These are phyloP conservation scores for Machimus rusticus DNA, from an alignment of 2,888 invertebrate genomes.

Conservation along the genomic window DNA sequence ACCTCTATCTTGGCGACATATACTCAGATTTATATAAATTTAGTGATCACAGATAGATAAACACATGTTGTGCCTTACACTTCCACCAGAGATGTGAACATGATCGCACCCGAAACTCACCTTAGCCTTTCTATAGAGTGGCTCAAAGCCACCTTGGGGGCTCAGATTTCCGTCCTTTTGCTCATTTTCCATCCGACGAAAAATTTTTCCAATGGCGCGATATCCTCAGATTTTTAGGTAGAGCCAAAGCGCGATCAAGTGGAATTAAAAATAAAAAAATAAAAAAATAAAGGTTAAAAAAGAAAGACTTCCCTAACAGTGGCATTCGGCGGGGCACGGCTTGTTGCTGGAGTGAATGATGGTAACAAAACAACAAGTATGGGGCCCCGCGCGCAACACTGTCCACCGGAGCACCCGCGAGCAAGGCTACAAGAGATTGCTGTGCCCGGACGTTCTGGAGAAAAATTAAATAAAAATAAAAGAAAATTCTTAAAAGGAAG, in stretches of 20 bases:
- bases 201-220: not conserved
- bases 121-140: not conserved
- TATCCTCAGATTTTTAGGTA: not conserved
- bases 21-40: conserved; percentile 38
- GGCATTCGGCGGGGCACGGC: conserved; percentile 5
- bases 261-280: not conserved
- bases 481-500: not conserved
- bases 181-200: not conserved
- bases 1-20: not conserved
- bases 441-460: not conserved
- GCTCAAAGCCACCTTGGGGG: not conserved
- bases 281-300: not conserved
- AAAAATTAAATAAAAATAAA: not conserved
- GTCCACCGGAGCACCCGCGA: not conserved
- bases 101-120: conserved; percentile 37
- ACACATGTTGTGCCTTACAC: conserved; percentile 40
- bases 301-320: not conserved
- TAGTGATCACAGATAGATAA: conserved; percentile 42
- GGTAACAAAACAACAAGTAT: conserved; percentile 6
- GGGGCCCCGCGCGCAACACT: not conserved
- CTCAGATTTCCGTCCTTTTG: conserved; percentile 6
- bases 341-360: conserved; percentile 16
- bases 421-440: not conserved
- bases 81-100: conserved; percentile 32
- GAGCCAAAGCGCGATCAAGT: not conserved